Evolutionary conservation across 2,113 vertebrate species (phyloP), one percentile per base, ranked within the genome.

Genomic region (Oncorhynchus nerka): DNA sequence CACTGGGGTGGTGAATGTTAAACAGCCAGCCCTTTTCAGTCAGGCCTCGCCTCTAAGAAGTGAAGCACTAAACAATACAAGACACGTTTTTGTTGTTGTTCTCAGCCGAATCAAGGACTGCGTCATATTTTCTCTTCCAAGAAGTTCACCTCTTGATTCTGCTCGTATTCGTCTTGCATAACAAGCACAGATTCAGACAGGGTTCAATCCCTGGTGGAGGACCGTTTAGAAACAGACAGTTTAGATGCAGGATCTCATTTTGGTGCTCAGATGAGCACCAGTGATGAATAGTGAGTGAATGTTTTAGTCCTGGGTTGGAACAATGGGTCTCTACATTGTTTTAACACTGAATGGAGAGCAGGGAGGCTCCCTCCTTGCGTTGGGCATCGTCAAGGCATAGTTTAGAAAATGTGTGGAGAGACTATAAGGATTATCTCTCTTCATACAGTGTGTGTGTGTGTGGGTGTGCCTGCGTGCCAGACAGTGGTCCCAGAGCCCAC

Each of bases 241-340:
- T 86, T 82, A 77, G 74, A 80, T 83, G 83, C 77, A 79, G 74
- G 79, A 88, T 86, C 75, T 82, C 80, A 78, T 85, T 75, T 79
- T 79, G 62, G 74, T 74, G 68, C 80, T 75, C n/a, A 7, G 67
- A 81, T 66, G 75, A 80, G 67, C 49, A 39, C 39, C 57, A 51
- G 64, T 66, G 81, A 77, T 78, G 78, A 85, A 78, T 86, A 80
- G 85, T 68, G 85, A 89, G 81, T 76, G 72, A 80, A 71, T 75
- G 34, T 73, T 77, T 79, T 77, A 51, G 74, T 72, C 62, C 74
- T 74, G 70, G 79, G 64, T 70, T 62, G 61, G 75, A 78, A 45
- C 39, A 45, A 9, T 45, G 79, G 84, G 75, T 86, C 78, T 75
- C n/a, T 66, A 8, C 72, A 34, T 28, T 28, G 20, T 34, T 55